Conservation (phyloP, 2,797 vertebrate species). For the Scleropages formosus region DNA sequence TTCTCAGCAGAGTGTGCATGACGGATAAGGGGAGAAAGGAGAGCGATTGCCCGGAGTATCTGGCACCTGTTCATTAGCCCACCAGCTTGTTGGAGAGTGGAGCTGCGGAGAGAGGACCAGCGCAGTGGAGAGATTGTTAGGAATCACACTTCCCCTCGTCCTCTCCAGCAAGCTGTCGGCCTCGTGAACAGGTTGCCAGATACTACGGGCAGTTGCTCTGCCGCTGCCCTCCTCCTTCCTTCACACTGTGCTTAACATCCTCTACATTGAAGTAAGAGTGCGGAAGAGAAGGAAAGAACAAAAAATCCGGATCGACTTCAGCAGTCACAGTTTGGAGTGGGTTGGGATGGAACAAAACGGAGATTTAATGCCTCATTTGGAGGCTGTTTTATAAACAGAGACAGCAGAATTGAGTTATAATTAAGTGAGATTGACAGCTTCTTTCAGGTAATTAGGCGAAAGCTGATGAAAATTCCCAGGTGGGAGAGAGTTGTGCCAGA, state of each 20-base stretch:
- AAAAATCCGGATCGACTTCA: neutral
- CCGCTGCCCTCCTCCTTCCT: slow-evolving; percentile 23
- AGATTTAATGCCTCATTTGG: slow-evolving; percentile 56
- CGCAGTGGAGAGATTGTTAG: slow-evolving; percentile 35
- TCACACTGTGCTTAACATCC: slow-evolving; percentile 13
- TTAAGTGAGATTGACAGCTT: slow-evolving; percentile 65
- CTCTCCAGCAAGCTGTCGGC: neutral
- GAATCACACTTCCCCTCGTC: slow-evolving; percentile 36
- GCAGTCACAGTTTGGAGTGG: neutral
- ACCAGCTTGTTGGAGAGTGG: no score
- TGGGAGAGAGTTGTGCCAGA: slow-evolving; percentile 49
- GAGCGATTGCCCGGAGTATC: no score
- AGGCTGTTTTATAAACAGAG: slow-evolving; percentile 43
- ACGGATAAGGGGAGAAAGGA: no score
- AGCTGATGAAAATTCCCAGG: slow-evolving; percentile 60
- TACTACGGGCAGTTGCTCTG: slow-evolving; percentile 33
- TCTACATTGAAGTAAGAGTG: slow-evolving; percentile 19
- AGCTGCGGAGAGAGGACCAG: neutral
- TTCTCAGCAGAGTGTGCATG: slow-evolving; percentile 5
- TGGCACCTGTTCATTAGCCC: no score
- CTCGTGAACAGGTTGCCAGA: slow-evolving; percentile 25
- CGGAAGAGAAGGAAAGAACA: neutral
- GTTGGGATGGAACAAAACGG: slow-evolving; percentile 32
- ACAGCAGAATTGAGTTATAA: slow-evolving; percentile 57
- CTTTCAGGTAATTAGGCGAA: slow-evolving; percentile 67